Evolutionary conservation across 64 coral and sea anemone species (phyloP).

Genomic region (Pocillopora verrucosa): DNA sequence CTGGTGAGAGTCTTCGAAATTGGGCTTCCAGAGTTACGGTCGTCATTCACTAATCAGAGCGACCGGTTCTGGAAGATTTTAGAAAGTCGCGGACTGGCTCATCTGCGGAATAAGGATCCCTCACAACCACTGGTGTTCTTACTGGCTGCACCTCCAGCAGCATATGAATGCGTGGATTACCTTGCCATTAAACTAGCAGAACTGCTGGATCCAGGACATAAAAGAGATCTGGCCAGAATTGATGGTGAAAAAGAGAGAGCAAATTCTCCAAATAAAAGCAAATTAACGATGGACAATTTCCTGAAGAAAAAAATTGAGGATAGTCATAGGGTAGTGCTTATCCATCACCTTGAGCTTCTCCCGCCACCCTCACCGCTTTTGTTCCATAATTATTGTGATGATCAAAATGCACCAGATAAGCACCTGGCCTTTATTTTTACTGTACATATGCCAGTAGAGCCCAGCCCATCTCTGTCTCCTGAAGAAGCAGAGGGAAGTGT

Average conservation of each 20-base stretch:
- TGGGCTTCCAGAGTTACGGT: conserved; percentile 26
- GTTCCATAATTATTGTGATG: conserved; percentile 77
- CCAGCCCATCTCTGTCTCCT: conserved; percentile 38
- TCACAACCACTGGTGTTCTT: conserved; percentile 73
- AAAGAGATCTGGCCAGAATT: conserved; percentile 30
- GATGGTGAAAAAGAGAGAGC: conserved; percentile 6
- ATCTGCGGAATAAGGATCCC: conserved; percentile 33
- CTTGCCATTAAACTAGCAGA: conserved; percentile 72
- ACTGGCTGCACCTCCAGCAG: conserved; percentile 53
- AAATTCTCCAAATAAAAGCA: conserved; percentile 14
- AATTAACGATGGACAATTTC: conserved; percentile 46
- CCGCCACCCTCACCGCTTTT: conserved; percentile 75
- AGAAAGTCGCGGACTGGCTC: conserved; percentile 45
- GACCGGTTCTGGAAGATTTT: conserved; percentile 61
- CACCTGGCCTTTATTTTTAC: conserved; percentile 77
- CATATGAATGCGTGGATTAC: conserved; percentile 47
- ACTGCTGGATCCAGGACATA: conserved; percentile 35
- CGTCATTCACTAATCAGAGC: conserved; percentile 57
- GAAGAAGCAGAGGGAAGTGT: conserved; percentile 66
- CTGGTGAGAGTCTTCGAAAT: conserved; percentile 38
- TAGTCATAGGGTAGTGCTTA: conserved; percentile 46
- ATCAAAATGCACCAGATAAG: conserved; percentile 75
- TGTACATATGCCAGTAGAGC: conserved; percentile 69
- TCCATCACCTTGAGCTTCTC: conserved; percentile 65
- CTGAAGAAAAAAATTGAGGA: conserved; percentile 32